A percentile compares a stretch with the other conserved stretches of the same genome.
Evolutionary conservation across 2,888 invertebrate genomes (phyloP).

Genomic region (Byasa hedistus): DNA sequence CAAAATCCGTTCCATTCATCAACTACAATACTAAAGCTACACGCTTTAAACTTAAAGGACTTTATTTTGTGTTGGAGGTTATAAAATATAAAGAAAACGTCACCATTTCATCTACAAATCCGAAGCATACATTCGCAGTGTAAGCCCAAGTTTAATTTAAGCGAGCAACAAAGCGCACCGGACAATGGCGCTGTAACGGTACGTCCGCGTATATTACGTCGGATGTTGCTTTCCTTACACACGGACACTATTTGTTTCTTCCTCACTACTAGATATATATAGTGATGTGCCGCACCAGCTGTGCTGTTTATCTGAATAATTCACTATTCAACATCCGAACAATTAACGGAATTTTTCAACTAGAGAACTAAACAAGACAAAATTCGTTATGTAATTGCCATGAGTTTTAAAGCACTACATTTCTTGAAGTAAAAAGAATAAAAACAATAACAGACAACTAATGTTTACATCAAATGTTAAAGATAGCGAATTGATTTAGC

Average conservation of each 20-base stretch:
- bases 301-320: neutral
- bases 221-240: conserved; percentile 52
- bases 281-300: conserved; percentile 19
- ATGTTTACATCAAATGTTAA: no score
- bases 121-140: conserved; percentile 28
- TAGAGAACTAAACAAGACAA: no score
- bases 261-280: conserved; percentile 35
- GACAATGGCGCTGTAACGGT: conserved; percentile 63
- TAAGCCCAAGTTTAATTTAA: conserved; percentile 49
- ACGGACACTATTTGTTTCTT: conserved; percentile 60
- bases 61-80: no score
- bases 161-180: conserved; percentile 56
- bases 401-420: no score
- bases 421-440: no score
- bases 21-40: no score
- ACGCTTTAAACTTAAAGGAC: no score
- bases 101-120: conserved; percentile 5
- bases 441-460: no score
- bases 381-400: no score
- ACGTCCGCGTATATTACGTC: conserved; percentile 47
- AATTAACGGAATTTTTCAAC: no score
- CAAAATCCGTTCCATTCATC: no score
- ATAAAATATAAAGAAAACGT: neutral
- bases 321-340: neutral
- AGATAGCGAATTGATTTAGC: no score